Evolutionary conservation across 1,140 invertebrate genomes (phyloP), one percentile per base, ranked within the genome.

Genomic region (Drosophila serrata): DNA sequence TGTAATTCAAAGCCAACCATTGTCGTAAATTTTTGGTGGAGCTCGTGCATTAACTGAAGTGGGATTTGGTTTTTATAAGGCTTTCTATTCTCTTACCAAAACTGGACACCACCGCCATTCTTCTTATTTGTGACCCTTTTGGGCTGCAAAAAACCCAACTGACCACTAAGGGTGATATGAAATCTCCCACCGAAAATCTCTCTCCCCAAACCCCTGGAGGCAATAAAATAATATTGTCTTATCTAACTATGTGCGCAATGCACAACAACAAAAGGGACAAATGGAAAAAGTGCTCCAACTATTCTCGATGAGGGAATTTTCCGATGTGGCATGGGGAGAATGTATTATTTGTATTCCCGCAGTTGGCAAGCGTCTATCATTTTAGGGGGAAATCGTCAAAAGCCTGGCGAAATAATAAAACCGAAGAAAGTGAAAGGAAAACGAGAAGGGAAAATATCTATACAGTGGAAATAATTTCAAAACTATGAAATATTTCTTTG

Each of bases 141-240:
- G 35, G 33, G 9, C 33, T 19, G 42, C n/a, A n/a, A n/a, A n/a
- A 40, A 35, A 37, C 24, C 53, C 33, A 64, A 67, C 31, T 77
- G 82, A 79, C 74, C 74, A 69, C 64, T 46, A 86, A 46, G 61
- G 33, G 62, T 46, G 49, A 59, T 17, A 22, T 27, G 19, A 37
- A 70, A 27, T 59, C 35, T 27, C 19, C 17, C 40, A 17, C 19
- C 8, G 19, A 37, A 35, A 57, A 24, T 8, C 42, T 19, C 9
- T 8, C 42, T 19, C 9, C 45, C 43, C 24, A 2, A 19, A 19
- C 24, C 45, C 40, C 74, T 29, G 46, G 57, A 31, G 75, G 64
- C 84, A 88, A 84, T 88, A 88, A 84, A 88, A 88, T 88, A 88
- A 88, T 88, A 88, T 90, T 88, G 84, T 84, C 78, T 88, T 88